These are phyloP conservation scores for Atta cephalotes DNA, from an alignment of 1,140 invertebrate species.

Conservation along the genomic window DNA sequence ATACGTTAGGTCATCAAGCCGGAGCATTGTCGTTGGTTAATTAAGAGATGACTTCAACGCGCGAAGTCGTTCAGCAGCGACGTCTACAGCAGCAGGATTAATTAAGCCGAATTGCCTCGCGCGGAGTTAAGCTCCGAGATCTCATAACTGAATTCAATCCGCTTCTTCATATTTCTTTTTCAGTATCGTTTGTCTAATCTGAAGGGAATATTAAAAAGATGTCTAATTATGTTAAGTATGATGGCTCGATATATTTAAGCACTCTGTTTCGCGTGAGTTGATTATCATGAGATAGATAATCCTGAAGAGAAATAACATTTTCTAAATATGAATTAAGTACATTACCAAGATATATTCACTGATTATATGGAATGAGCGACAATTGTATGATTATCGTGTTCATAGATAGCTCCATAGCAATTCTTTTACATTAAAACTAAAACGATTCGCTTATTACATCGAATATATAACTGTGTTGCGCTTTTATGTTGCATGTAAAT, in stretches of 20 bases:
- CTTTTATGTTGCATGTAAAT: background rate
- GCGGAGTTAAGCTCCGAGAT: slow-evolving; percentile 60
- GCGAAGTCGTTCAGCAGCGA: slow-evolving; percentile 57
- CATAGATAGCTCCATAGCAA: background rate
- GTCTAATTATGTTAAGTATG: slow-evolving; percentile 45
- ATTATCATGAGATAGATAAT: slow-evolving; percentile 35
- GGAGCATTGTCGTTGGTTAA: slow-evolving; percentile 81
- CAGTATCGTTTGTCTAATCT: slow-evolving; percentile 59
- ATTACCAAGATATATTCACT: too few species aligned
- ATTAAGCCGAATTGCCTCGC: slow-evolving; percentile 80
- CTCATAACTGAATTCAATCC: slow-evolving; percentile 68
- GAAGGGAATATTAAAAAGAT: slow-evolving; percentile 57
- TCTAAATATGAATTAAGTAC: background rate
- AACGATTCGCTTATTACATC: background rate
- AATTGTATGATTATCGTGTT: background rate
- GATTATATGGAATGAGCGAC: background rate
- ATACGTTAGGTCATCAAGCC: slow-evolving; percentile 83
- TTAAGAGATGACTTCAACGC: slow-evolving; percentile 82
- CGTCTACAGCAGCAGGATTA: slow-evolving; percentile 74
- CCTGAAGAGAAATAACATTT: background rate
- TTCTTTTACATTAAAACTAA: background rate
- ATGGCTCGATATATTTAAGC: slow-evolving; percentile 43
- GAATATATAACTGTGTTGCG: slow-evolving; percentile 1
- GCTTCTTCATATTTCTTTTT: slow-evolving; percentile 60
- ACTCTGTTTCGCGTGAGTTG: slow-evolving; percentile 12